Evolutionary conservation across 2,797 vertebrate genomes (phyloP).

Genomic region (Carcharodon carcharias): DNA sequence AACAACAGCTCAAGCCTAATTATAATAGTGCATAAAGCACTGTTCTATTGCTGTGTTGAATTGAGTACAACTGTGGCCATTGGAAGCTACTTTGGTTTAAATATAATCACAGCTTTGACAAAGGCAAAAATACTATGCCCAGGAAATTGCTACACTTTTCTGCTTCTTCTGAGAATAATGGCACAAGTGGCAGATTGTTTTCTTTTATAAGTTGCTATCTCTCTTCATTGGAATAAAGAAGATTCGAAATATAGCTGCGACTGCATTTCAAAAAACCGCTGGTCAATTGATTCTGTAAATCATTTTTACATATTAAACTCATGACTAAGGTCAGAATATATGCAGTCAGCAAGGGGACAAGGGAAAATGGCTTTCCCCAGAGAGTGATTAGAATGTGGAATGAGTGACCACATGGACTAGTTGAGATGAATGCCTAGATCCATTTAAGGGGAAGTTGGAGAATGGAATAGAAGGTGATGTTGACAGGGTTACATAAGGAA

Average conservation of each 20-base stretch:
- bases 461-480: neutral
- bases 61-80: neutral
- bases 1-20: neutral
- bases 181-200: too few relatives aligned
- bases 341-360: neutral
- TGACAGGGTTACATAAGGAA: neutral
- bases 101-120: neutral
- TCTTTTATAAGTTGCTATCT: neutral
- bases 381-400: neutral
- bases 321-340: neutral
- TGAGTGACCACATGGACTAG: neutral
- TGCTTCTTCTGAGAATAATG: neutral
- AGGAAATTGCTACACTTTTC: neutral
- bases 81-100: neutral
- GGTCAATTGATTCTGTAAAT: neutral
- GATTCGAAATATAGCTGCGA: neutral
- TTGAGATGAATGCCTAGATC: neutral
- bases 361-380: neutral
- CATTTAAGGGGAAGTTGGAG: neutral
- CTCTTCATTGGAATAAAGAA: neutral
- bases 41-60: neutral
- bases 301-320: too few relatives aligned
- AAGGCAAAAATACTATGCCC: neutral
- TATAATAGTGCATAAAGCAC: neutral
- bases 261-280: neutral